Conservation (phyloP, 2,113 vertebrate species). For the Tetrax tetrax region DNA sequence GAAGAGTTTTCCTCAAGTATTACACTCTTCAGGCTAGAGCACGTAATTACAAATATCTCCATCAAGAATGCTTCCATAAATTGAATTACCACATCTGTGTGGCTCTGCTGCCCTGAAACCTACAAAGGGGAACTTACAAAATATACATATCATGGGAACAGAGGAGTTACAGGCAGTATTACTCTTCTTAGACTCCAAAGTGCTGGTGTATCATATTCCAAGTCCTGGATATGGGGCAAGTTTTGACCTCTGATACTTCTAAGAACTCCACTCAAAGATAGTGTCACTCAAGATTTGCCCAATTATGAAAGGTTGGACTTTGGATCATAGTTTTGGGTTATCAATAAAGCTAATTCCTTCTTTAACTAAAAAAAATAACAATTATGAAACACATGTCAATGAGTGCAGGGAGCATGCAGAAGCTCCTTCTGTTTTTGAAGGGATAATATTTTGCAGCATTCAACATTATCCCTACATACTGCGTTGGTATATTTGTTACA, state of each 20-base stretch:
- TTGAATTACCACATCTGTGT: not conserved
- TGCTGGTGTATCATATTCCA: not conserved
- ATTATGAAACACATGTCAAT: not conserved
- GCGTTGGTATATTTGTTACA: not conserved
- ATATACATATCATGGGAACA: not conserved
- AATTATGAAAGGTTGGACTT: not conserved
- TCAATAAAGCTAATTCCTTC: not conserved
- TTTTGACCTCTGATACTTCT: not conserved
- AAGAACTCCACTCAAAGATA: not conserved
- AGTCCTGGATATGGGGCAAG: not conserved
- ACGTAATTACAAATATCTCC: not conserved
- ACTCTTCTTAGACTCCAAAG: not conserved
- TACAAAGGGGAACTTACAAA: not conserved
- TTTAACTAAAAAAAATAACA: not conserved
- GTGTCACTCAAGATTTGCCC: not conserved
- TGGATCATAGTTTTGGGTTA: not conserved
- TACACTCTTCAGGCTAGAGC: not conserved
- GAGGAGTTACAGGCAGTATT: not conserved
- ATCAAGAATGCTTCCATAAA: not conserved
- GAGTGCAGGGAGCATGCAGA: not conserved
- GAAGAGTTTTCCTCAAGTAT: not conserved
- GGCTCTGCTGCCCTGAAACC: not conserved
- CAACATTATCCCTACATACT: fast-evolving
- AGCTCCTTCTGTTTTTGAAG: not conserved
- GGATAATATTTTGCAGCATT: not conserved